Conservation (phyloP, 1,140 invertebrate genomes). For the Drosophila lacteicornis region DNA sequence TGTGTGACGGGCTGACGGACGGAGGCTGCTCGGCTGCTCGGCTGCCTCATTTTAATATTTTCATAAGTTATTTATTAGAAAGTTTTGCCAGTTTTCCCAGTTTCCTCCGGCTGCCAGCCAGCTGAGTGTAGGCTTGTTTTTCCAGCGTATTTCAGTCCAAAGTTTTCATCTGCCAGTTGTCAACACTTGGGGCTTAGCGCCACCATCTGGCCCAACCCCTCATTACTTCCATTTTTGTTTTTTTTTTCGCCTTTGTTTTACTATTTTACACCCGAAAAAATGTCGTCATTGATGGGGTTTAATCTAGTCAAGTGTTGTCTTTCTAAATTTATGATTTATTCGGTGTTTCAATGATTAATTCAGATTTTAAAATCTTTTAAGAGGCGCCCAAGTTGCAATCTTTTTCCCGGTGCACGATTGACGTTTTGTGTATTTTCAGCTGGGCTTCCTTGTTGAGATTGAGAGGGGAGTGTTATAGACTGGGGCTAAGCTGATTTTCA, state of each 20-base stretch:
- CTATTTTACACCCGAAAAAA: conserved; percentile 21
- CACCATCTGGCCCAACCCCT: conserved; percentile 18
- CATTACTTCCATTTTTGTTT: conserved; percentile 32
- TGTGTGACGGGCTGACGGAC: conserved; percentile 13
- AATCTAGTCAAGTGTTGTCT: too few species aligned
- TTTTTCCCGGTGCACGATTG: conserved; percentile 3
- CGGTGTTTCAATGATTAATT: too few species aligned
- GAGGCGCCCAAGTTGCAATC: too few species aligned
- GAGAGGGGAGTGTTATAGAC: conserved; percentile 29
- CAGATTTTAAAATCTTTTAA: too few species aligned
- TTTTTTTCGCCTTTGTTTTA: conserved; percentile 4
- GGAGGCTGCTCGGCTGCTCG: conserved; percentile 14
- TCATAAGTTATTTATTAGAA: conserved; percentile 70
- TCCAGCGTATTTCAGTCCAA: conserved; percentile 45
- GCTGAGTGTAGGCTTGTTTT: conserved; percentile 53
- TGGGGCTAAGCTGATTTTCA: conserved; percentile 56
- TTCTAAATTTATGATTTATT: too few species aligned
- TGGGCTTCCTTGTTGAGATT: conserved; percentile 34
- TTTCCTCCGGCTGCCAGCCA: conserved; percentile 9
- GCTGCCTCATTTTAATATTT: conserved; percentile 58
- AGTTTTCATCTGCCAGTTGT: conserved; percentile 56
- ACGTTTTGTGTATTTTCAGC: conserved; percentile 12
- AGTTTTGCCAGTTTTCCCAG: conserved; percentile 38
- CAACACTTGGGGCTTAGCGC: conserved; percentile 58
- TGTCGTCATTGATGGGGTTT: too few species aligned